Conservation (phyloP, 2,113 vertebrate species). For the Tragelaphus scriptus region DNA sequence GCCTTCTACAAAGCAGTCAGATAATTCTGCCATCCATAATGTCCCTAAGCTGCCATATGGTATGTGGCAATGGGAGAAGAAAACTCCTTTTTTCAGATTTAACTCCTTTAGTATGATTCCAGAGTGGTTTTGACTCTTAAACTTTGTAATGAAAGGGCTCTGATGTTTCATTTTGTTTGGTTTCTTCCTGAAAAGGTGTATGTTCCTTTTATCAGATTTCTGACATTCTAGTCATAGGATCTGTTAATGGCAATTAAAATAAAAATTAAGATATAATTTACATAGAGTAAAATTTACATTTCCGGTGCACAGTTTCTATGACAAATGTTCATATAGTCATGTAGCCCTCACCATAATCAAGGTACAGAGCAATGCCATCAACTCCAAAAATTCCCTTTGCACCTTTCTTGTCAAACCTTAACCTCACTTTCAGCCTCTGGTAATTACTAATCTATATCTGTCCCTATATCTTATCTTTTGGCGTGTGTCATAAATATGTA, state of each 20-base stretch:
- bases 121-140: not conserved
- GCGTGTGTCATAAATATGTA: not conserved
- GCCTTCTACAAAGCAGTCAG: not conserved
- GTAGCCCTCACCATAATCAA: not conserved
- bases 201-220: not conserved
- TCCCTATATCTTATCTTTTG: not conserved
- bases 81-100: not conserved
- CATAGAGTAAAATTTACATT: not conserved
- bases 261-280: not conserved
- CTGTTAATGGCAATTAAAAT: not conserved
- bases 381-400: not conserved
- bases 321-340: fast-evolving
- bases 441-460: not conserved
- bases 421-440: not conserved
- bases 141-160: not conserved
- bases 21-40: not conserved
- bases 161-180: not conserved
- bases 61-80: too few relatives aligned
- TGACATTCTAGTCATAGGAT: not conserved
- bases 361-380: not conserved
- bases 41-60: too few relatives aligned
- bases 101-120: not conserved
- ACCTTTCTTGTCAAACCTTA: not conserved
- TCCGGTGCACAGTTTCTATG: not conserved
- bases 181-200: not conserved